Evolutionary conservation across 2,888 invertebrate species (phyloP), one percentile per base, ranked within the genome.

Genomic region (Drosophila kambysellisi): DNA sequence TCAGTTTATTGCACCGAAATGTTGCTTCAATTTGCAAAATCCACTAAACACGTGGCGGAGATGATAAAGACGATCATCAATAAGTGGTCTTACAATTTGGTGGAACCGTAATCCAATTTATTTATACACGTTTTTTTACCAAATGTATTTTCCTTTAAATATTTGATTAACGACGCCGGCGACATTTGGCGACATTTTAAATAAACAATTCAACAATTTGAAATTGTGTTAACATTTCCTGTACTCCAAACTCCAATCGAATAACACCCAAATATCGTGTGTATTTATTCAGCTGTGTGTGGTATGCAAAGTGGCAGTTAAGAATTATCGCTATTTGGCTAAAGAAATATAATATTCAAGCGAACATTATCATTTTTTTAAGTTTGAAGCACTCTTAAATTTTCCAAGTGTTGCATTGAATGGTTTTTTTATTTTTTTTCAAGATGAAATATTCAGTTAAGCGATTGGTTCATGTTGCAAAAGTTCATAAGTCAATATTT

Each of bases 1-100:
- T 74, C 65, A 68, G 83, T 81, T 82, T 83, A 74, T 71, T 69
- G 17, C 65, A 50, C 29, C 33, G 37, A 60, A 48, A 70, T n/a
- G 58, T 64, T 54, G 57, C 63, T 68, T 69, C 51, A 69, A 59
- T 75, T 70, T 69, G 70, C 76, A 80, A 64, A 62, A 59, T 67
- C 48, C 48, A 79, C 59, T 54, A 51, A 58, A 39, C 30, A 37
- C 12, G n/a, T 12, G 29, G 12, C 29, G 29, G 30, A 15, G 4
- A 37, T 29, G 32, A 29, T 15, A 39, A n/a, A 29, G 37, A 17
- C 29, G 29, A 8, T 29, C 17, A 17, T 4, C 3, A 37, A 54
- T 29, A 46, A 46, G 15, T 15, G 46, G 8, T 8, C 2, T 8
- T 46, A 15, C 15, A 25, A 2, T 37, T 9, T 11, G 25, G 37